Percentiles rank a stretch among this genome's conserved stretches.
Evolutionary conservation across 2,797 vertebrate species (phyloP).

Genomic region (Adrianichthys oophorus): DNA sequence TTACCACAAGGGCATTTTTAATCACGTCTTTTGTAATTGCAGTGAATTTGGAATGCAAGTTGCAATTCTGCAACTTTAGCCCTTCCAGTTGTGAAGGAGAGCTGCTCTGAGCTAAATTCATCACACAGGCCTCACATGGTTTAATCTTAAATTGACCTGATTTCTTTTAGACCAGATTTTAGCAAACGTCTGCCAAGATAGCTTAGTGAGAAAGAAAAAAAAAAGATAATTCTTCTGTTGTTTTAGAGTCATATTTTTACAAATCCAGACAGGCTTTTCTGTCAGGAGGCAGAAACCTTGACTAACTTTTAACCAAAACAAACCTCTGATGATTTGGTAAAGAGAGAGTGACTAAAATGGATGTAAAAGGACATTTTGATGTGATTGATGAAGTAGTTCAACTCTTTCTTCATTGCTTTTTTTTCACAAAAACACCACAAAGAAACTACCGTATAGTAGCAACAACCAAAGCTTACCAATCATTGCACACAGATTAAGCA

Average conservation of each 20-base stretch:
- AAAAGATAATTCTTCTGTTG: not conserved
- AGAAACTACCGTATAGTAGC: too few species aligned
- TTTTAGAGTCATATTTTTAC: not conserved
- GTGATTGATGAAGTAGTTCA: too few species aligned
- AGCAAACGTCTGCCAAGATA: conserved; percentile 7
- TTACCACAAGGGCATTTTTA: conserved; percentile 9
- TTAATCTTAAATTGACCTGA: conserved; percentile 16
- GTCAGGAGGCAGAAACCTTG: too few species aligned
- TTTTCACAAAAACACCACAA: too few species aligned
- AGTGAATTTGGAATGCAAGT: conserved; percentile 21
- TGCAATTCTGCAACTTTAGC: conserved; percentile 8
- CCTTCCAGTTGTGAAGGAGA: conserved; percentile 4
- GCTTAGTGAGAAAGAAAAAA: conserved; percentile 4
- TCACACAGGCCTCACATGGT: conserved; percentile 17
- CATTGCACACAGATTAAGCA: too few species aligned
- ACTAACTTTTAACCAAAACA: too few species aligned
- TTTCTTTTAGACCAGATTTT: conserved; percentile 8
- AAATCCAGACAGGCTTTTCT: too few species aligned
- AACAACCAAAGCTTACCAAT: too few species aligned
- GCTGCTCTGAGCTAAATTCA: conserved; percentile 18
- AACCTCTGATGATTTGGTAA: too few species aligned
- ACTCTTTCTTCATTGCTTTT: too few species aligned
- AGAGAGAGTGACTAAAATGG: too few species aligned
- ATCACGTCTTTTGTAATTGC: conserved; percentile 27
- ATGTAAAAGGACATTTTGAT: too few species aligned